Percentiles rank a stretch among this genome's conserved stretches.
These are phyloP conservation scores for Papilio demoleus DNA, from an alignment of 2,888 invertebrate species.

Conservation along the genomic window DNA sequence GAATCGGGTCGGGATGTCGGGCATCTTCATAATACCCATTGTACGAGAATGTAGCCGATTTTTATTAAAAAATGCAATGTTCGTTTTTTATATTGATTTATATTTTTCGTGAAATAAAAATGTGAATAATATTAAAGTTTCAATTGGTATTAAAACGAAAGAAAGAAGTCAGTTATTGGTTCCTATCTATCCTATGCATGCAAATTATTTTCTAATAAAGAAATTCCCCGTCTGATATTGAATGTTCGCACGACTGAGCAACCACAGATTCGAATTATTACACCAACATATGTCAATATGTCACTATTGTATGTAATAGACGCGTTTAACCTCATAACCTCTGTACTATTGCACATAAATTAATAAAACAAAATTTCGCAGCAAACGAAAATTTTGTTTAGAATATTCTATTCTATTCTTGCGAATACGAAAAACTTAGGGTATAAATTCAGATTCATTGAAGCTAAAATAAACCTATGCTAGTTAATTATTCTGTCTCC, in stretches of 20 bases:
- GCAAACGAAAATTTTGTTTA: too few species aligned
- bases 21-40: conserved; percentile 58
- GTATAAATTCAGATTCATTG: too few species aligned
- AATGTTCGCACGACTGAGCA: conserved; percentile 32
- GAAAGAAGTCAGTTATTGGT: too few species aligned
- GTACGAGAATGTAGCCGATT: conserved; percentile 49
- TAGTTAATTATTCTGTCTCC: neutral
- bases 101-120: neutral
- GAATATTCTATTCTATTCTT: too few species aligned
- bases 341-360: too few species aligned
- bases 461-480: too few species aligned
- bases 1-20: conserved; percentile 62
- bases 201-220: conserved; percentile 23
- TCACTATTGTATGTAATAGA: conserved; percentile 13
- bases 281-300: conserved; percentile 11
- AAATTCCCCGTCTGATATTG: conserved; percentile 30
- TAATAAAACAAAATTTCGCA: too few species aligned
- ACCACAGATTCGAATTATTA: conserved; percentile 24
- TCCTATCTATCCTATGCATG: neutral
- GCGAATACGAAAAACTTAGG: too few species aligned
- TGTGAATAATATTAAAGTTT: neutral
- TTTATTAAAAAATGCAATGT: conserved; percentile 43
- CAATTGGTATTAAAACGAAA: neutral
- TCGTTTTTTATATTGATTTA: conserved; percentile 14
- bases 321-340: neutral